Percentiles rank a stretch among this genome's conserved stretches.
Conservation (phyloP, 2,113 vertebrate species). For the Lagopus muta region DNA sequence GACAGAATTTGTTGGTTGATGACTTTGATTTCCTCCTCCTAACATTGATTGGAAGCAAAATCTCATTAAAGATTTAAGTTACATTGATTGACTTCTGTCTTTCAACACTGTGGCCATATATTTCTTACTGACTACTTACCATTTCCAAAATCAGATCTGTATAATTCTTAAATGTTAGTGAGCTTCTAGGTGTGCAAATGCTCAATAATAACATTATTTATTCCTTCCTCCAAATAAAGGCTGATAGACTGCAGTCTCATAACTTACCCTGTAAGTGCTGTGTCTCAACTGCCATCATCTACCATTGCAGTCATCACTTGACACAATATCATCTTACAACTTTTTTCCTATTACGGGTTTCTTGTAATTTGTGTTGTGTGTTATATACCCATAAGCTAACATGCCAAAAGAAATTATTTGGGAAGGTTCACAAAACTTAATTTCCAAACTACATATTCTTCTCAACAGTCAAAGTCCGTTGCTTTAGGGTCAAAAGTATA, state of each 20-base stretch:
- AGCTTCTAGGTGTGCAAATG: not conserved
- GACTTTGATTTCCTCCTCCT: not conserved
- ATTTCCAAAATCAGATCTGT: not conserved
- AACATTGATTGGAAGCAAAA: not conserved
- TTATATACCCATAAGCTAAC: not conserved
- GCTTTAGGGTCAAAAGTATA: not conserved
- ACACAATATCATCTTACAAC: not conserved
- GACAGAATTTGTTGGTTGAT: not conserved
- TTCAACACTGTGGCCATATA: not conserved
- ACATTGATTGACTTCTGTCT: not conserved
- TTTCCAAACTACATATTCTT: not conserved
- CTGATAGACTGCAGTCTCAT: not conserved
- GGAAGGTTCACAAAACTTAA: not conserved
- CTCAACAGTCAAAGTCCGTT: not conserved
- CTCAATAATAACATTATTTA: not conserved
- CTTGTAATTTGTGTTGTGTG: not conserved
- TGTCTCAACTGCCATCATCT: not conserved
- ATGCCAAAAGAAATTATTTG: not conserved
- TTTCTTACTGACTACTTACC: not conserved
- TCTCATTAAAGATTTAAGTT: not conserved
- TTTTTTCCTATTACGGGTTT: not conserved
- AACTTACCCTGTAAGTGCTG: not conserved
- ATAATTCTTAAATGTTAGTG: not conserved
- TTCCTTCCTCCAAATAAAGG: not conserved
- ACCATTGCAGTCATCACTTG: not conserved